Percentiles rank a stretch among this genome's conserved stretches.
These are phyloP conservation scores for Gibbula magus DNA, from an alignment of 2,888 invertebrate species.

Conservation along the genomic window DNA sequence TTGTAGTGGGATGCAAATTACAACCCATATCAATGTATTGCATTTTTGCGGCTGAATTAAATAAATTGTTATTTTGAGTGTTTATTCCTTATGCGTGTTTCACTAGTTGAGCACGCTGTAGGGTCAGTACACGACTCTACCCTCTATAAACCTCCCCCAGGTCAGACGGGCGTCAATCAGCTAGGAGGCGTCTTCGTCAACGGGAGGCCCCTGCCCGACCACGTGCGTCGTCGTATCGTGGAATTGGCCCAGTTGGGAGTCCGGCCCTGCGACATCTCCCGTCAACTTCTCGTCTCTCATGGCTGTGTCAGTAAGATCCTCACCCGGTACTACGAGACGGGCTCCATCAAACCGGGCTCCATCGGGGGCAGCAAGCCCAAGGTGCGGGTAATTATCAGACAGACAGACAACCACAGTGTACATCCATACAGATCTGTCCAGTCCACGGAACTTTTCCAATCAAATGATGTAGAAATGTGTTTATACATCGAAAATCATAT, in stretches of 20 bases:
- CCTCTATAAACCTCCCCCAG: slow-evolving; percentile 77
- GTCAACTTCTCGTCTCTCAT: slow-evolving; percentile 95
- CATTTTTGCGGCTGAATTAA: no score
- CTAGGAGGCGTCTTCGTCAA: slow-evolving; percentile 97
- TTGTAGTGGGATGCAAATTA: no score
- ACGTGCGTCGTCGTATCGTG: slow-evolving; percentile 93
- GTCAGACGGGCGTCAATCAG: slow-evolving; percentile 98
- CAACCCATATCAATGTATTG: no score
- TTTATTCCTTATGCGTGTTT: no score
- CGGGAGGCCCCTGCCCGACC: slow-evolving; percentile 96
- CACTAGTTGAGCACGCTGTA: no score
- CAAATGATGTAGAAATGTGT: no score
- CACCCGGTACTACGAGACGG: slow-evolving; percentile 96
- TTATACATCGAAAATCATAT: no score
- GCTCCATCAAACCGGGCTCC: slow-evolving; percentile 94
- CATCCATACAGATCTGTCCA: no score
- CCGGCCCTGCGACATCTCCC: slow-evolving; percentile 95
- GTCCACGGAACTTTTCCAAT: no score
- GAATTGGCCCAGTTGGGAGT: slow-evolving; percentile 95
- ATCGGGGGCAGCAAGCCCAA: slow-evolving; percentile 96
- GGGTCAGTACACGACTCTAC: neutral
- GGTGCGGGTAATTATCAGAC: slow-evolving; percentile 78
- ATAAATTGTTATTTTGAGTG: no score
- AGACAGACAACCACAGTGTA: no score
- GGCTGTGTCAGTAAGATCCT: slow-evolving; percentile 98